phyloP scores from a whole-genome alignment of 2,113 vertebrate species.

The Athene noctua region DNA sequence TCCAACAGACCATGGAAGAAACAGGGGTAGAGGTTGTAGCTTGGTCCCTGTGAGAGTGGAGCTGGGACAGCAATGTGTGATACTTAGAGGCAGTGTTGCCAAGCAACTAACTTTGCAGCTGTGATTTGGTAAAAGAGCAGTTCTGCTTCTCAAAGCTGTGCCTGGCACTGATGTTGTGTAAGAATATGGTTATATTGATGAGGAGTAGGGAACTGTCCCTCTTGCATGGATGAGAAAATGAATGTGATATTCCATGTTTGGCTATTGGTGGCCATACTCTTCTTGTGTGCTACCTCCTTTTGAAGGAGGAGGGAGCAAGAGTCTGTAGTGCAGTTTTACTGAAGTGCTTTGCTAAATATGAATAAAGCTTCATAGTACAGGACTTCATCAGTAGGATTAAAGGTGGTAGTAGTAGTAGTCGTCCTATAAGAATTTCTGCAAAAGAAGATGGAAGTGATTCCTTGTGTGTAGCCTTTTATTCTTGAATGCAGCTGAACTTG shows the following conservation, averaged over 20 bases:
- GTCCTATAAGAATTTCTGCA: neutral
- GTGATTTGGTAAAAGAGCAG: neutral
- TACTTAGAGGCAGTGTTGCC: neutral
- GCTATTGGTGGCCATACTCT: fast-evolving
- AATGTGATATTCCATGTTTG: neutral
- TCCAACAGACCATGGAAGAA: neutral
- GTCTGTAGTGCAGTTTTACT: neutral
- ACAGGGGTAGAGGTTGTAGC: neutral
- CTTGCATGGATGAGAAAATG: neutral
- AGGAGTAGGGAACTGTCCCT: neutral
- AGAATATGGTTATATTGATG: neutral
- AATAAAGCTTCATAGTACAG: neutral
- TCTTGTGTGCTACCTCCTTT: neutral
- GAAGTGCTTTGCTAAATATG: neutral
- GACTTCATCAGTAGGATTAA: neutral
- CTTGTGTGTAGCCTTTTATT: neutral
- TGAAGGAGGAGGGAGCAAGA: neutral
- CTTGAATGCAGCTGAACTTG: neutral
- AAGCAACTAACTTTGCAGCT: neutral
- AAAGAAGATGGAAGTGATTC: neutral
- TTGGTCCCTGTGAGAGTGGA: neutral
- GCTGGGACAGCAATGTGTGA: neutral
- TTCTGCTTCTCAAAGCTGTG: neutral
- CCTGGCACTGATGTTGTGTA: neutral
- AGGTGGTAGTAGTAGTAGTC: neutral